Evolutionary conservation across 2,888 invertebrate genomes (phyloP).

Genomic region (Acleris cristana): DNA sequence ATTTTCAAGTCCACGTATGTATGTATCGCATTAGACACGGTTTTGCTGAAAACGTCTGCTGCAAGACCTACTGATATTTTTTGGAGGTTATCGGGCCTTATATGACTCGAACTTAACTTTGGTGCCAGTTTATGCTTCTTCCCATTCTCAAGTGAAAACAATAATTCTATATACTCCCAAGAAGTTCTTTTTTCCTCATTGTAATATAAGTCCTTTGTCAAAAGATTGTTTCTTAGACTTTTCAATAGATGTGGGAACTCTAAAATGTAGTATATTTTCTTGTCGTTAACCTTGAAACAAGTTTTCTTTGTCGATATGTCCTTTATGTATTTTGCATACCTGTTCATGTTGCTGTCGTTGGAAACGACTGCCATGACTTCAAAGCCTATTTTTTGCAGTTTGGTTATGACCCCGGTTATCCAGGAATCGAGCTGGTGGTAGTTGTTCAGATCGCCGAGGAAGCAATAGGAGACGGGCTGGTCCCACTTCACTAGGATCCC

Average conservation of each 20-base stretch:
- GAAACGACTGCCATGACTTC: slow-evolving; percentile 17
- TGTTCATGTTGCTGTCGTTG: slow-evolving; percentile 10
- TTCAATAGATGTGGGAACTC: slow-evolving; percentile 18
- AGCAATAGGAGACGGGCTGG: slow-evolving; percentile 22
- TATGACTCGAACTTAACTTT: slow-evolving; percentile 13
- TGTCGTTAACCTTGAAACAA: slow-evolving; percentile 13
- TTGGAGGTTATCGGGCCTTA: neutral
- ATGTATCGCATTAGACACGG: slow-evolving; percentile 13
- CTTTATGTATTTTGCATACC: slow-evolving; percentile 15
- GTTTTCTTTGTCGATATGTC: slow-evolving; percentile 1
- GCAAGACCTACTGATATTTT: slow-evolving; percentile 1
- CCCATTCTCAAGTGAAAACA: slow-evolving; percentile 13
- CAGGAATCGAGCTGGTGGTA: slow-evolving; percentile 15
- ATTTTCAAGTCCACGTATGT: slow-evolving; percentile 10
- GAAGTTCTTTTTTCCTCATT: slow-evolving; percentile 13
- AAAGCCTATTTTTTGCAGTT: slow-evolving; percentile 14
- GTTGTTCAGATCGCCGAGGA: neutral
- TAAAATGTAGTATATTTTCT: slow-evolving; percentile 24
- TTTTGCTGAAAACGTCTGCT: slow-evolving; percentile 18
- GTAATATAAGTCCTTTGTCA: slow-evolving; percentile 11
- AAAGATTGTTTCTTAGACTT: slow-evolving; percentile 12
- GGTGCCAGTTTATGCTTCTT: slow-evolving; percentile 14
- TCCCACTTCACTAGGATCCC: slow-evolving; percentile 24
- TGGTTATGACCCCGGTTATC: slow-evolving; percentile 12
- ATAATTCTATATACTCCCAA: slow-evolving; percentile 12